Percentiles rank a stretch among this genome's conserved stretches.
Evolutionary conservation across 2,888 invertebrate species (phyloP).

Genomic region (Cyclophora punctaria): DNA sequence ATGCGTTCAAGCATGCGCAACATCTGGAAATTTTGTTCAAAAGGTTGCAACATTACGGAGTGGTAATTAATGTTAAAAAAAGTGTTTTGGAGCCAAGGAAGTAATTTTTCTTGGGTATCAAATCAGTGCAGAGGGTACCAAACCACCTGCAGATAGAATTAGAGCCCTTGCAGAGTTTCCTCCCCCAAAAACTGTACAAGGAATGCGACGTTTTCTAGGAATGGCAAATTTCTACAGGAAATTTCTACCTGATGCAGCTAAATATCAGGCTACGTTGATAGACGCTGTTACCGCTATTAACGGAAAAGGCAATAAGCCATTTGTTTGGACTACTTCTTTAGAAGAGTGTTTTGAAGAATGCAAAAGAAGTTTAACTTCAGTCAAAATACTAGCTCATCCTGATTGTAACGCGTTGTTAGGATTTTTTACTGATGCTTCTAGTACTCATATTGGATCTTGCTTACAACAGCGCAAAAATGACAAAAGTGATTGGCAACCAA

Average conservation of each 20-base stretch:
- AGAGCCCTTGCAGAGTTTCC: background rate
- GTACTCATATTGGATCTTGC: slow-evolving; percentile 3
- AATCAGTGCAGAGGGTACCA: background rate
- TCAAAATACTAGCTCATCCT: background rate
- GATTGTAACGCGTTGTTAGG: background rate
- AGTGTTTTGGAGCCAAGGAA: slow-evolving; percentile 5
- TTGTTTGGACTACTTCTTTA: background rate
- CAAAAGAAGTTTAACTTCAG: background rate
- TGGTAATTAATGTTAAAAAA: slow-evolving; percentile 8
- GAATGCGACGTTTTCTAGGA: slow-evolving; percentile 6
- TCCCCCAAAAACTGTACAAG: slow-evolving; percentile 1
- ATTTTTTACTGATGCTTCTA: slow-evolving; percentile 10
- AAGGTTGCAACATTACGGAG: slow-evolving; percentile 7
- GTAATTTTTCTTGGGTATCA: slow-evolving; percentile 1
- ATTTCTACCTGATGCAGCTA: slow-evolving; percentile 5
- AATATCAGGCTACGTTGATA: slow-evolving; percentile 2
- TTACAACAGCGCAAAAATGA: slow-evolving; percentile 8
- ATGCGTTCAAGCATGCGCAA: slow-evolving; percentile 13
- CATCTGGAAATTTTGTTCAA: slow-evolving; percentile 8
- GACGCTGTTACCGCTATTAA: background rate
- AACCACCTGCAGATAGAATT: background rate
- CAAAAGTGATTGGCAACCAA: slow-evolving; percentile 5
- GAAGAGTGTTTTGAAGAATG: background rate
- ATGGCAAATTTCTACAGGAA: slow-evolving; percentile 10
- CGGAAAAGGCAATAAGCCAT: background rate